A percentile compares a stretch with the other conserved stretches of the same genome.
phyloP scores from a whole-genome alignment of 2,797 vertebrate species.

The Silurus lanzhouensis region DNA sequence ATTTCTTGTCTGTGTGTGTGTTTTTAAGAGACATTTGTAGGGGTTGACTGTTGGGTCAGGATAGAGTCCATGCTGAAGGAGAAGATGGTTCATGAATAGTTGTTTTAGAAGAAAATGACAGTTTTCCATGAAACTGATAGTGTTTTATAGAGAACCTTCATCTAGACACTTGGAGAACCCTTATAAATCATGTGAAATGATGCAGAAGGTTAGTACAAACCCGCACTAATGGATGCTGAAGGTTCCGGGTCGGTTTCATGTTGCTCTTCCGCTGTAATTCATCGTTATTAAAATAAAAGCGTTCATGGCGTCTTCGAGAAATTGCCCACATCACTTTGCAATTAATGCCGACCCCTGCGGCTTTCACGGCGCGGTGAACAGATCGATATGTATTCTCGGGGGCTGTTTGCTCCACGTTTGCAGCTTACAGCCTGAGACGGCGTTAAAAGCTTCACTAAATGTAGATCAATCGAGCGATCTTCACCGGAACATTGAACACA shows the following conservation, averaged over 20 bases:
- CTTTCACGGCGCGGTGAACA: not conserved
- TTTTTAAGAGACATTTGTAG: too few species aligned
- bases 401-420: conserved; percentile 5
- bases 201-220: not conserved
- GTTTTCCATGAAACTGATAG: too few species aligned
- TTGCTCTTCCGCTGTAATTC: not conserved
- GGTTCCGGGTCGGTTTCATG: not conserved
- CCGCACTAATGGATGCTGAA: not conserved
- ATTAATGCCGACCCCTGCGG: conserved; percentile 23
- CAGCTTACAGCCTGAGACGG: conserved; percentile 18
- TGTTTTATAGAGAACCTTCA: not conserved
- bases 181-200: not conserved
- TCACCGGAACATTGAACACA: conserved; percentile 11
- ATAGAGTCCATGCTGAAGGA: not conserved
- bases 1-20: not conserved
- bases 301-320: not conserved
- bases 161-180: not conserved
- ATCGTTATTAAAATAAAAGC: conserved; percentile 2
- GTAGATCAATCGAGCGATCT: conserved; percentile 32
- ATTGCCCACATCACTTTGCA: conserved; percentile 18
- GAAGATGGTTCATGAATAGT: not conserved
- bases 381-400: conserved; percentile 25
- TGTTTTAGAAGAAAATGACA: not conserved
- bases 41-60: too few species aligned
- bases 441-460: conserved; percentile 32